These are phyloP conservation scores for Apeira syringaria DNA, from an alignment of 2,888 invertebrate species.

Conservation along the genomic window DNA sequence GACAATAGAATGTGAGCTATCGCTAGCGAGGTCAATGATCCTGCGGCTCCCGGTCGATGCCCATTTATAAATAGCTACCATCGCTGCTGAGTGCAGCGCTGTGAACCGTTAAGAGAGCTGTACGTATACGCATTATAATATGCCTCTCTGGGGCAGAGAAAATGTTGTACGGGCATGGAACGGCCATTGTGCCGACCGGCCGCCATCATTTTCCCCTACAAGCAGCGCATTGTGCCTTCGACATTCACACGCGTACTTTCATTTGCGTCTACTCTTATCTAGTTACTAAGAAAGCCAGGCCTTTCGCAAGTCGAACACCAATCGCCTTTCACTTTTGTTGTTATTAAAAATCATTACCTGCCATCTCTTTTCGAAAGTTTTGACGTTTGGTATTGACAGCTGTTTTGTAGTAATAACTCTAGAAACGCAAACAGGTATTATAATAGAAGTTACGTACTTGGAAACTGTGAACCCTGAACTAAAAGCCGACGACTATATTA, in stretches of 20 bases:
- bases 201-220: constrained; percentile 60
- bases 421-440: constrained; percentile 21
- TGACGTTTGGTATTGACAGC: constrained; percentile 32
- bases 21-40: constrained; percentile 61
- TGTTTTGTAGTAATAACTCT: constrained; percentile 1
- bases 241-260: constrained; percentile 73
- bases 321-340: constrained; percentile 76
- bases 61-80: constrained; percentile 66
- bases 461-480: constrained; percentile 56
- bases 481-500: constrained; percentile 61
- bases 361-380: constrained; percentile 53
- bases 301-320: constrained; percentile 36
- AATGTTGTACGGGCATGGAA: constrained; percentile 27
- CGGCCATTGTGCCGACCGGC: constrained; percentile 22
- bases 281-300: constrained; percentile 71
- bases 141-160: constrained; percentile 24
- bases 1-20: constrained; percentile 39
- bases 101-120: constrained; percentile 45
- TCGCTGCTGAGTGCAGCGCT: constrained; percentile 51
- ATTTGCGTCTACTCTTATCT: constrained; percentile 65
- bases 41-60: constrained; percentile 48
- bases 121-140: constrained; percentile 1
- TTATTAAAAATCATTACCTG: constrained; percentile 68
- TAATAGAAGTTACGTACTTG: constrained; percentile 44
- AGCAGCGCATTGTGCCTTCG: constrained; percentile 46